Percentiles rank a stretch among this genome's conserved stretches.
Conservation (phyloP, 37 sponge, comb jelly and placozoan species). For the Ephydatia muelleri region DNA sequence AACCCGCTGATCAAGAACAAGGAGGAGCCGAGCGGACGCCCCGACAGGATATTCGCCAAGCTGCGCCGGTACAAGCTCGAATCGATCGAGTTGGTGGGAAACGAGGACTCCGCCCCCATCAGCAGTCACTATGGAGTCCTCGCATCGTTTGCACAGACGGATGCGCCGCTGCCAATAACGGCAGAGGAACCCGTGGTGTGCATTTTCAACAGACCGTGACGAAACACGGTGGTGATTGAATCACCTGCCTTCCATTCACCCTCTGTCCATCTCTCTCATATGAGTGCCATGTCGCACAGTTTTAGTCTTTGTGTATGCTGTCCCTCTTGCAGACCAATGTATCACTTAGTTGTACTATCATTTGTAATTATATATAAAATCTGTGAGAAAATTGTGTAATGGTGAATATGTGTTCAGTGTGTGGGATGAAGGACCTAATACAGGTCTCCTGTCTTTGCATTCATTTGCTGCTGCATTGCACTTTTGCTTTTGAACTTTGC, state of each 20-base stretch:
- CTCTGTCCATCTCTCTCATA: not conserved
- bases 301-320: too few species aligned
- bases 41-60: constrained; percentile 63
- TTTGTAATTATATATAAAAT: too few species aligned
- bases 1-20: constrained; percentile 68
- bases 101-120: constrained; percentile 10
- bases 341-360: not conserved
- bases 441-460: constrained; percentile 11
- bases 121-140: constrained; percentile 72
- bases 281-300: too few species aligned
- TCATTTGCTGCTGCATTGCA: constrained; percentile 80
- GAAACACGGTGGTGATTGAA: not conserved
- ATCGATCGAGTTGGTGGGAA: constrained; percentile 63
- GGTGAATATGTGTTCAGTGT: not conserved
- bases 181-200: constrained; percentile 26
- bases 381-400: too few species aligned
- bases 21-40: constrained; percentile 26
- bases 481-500: constrained; percentile 80
- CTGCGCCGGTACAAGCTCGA: constrained; percentile 59
- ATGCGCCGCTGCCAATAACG: constrained; percentile 1
- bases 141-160: constrained; percentile 34
- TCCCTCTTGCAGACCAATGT: too few species aligned
- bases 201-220: constrained; percentile 26
- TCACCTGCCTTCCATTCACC: not conserved
- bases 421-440: not conserved